These are phyloP conservation scores for Hypocryptadius cinnamomeus DNA, from an alignment of 2,113 vertebrate species.

Conservation along the genomic window DNA sequence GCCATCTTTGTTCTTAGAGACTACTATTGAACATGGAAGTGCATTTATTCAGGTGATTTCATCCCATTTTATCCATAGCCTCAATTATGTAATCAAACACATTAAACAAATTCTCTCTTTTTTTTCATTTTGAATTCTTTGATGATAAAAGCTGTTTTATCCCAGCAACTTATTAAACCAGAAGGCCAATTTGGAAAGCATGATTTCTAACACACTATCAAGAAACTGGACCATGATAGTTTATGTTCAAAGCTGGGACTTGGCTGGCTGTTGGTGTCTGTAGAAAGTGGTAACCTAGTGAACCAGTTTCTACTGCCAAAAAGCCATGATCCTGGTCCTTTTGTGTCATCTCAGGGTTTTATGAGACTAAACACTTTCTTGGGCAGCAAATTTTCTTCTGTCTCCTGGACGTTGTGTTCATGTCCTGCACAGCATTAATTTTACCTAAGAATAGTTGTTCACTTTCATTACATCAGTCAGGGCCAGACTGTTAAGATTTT, in stretches of 20 bases:
- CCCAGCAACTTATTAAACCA: neutral
- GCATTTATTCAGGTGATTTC: neutral
- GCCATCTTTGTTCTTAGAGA: neutral
- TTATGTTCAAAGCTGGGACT: neutral
- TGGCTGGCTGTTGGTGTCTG: neutral
- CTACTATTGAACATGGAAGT: neutral
- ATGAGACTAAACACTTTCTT: neutral
- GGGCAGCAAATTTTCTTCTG: neutral
- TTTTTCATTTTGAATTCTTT: neutral
- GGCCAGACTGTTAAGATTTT: neutral
- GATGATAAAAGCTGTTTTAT: neutral
- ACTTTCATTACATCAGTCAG: neutral
- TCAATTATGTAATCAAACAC: neutral
- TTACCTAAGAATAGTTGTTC: neutral
- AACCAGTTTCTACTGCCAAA: neutral
- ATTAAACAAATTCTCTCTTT: neutral
- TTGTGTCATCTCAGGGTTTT: neutral
- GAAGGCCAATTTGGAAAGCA: neutral
- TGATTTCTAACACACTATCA: neutral
- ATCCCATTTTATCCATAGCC: neutral
- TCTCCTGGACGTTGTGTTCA: neutral
- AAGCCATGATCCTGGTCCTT: neutral
- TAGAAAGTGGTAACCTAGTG: neutral
- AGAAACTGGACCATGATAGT: neutral
- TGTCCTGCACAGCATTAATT: neutral